Base-by-base conservation (phyloP, 2,113 vertebrate species). In the Ammodramus savannarum region DNA sequence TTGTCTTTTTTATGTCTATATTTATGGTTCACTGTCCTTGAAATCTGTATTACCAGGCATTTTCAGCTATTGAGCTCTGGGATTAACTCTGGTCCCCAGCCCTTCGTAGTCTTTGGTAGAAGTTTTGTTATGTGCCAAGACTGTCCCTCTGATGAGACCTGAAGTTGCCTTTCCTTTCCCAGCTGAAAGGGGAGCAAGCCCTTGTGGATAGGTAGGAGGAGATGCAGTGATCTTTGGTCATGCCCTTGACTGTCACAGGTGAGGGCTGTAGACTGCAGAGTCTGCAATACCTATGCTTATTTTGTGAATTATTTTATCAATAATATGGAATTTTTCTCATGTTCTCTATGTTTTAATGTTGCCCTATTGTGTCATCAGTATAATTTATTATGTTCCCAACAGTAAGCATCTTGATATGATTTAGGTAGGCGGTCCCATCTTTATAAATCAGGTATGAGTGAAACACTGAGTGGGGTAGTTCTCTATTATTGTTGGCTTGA, bases 321-420 rank as follows among this genome's bases (percentile, higher is more conserved):
- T 36, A 69, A 52, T 19, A 55, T 34, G 79, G 27, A 5, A 26
- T 48, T 84, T 69, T 17, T 73, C 8, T 80, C 20, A 32, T 0
- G 0, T 43, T 87, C 10, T 43, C 11, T 8, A 1, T 29, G 3
- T 13, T 74, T 65, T 73, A 4, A 26, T 62, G 9, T 49, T 3
- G 1, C 3, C 16, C 10, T 66, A 1, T n/a, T 71, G 5, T 49
- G 23, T 49, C 20, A 44, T 12, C 6, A 54, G 23, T 55, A 23
- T 20, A 69, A 17, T 11, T 77, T 68, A 31, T 7, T 61, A 36
- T 34, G 16, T 31, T 81, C 6, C 9, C 6, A 69, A 25, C 3
- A 17, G 16, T 41, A 46, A 69, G 19, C 13, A 29, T 3, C 38
- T 69, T 80, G 29, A 26, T 69, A 6, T 3, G 9, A 43, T 91